Evolutionary conservation across 2,797 vertebrate species (phyloP).

Genomic region (Notolabrus celidotus): DNA sequence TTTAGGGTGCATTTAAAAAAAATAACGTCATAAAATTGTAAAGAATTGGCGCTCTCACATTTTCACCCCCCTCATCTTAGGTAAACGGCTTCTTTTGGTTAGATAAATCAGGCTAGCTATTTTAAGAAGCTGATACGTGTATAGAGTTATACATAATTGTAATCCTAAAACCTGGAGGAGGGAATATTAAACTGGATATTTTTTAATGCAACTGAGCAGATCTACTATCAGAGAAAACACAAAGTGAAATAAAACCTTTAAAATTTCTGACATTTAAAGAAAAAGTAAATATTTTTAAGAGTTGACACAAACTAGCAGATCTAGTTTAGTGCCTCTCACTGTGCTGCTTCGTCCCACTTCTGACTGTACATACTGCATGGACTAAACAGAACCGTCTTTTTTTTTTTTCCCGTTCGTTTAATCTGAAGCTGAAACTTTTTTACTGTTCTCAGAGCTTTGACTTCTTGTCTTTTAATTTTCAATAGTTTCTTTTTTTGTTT

Average conservation of each 20-base stretch:
- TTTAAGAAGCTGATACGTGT: conserved; percentile 38
- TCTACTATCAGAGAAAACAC: background rate
- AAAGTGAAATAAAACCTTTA: conserved; percentile 5
- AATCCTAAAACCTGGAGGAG: conserved; percentile 23
- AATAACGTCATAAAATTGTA: conserved; percentile 21
- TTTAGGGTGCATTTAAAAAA: conserved; percentile 43
- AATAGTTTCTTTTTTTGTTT: conserved; percentile 77
- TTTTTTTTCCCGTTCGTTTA: conserved; percentile 42
- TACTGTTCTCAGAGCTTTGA: conserved; percentile 70
- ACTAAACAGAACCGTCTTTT: conserved; percentile 44
- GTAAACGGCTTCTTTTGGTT: conserved; percentile 1
- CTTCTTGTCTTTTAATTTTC: conserved; percentile 76
- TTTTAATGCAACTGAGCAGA: conserved; percentile 20
- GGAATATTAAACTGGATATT: background rate
- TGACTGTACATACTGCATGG: conserved; percentile 72
- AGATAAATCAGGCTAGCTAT: conserved; percentile 1
- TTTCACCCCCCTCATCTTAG: conserved; percentile 26
- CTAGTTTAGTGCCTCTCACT: conserved; percentile 34
- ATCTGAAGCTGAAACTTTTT: conserved; percentile 69
- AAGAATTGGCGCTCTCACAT: conserved; percentile 20
- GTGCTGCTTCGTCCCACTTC: conserved; percentile 49
- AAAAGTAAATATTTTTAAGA: conserved; percentile 31
- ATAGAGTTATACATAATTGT: conserved; percentile 52
- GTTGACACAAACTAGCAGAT: conserved; percentile 24
- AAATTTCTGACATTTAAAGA: conserved; percentile 10